Percentiles rank a stretch among this genome's conserved stretches.
phyloP scores from a whole-genome alignment of 2,797 vertebrate genomes.

The Syndactyla subalaris region DNA sequence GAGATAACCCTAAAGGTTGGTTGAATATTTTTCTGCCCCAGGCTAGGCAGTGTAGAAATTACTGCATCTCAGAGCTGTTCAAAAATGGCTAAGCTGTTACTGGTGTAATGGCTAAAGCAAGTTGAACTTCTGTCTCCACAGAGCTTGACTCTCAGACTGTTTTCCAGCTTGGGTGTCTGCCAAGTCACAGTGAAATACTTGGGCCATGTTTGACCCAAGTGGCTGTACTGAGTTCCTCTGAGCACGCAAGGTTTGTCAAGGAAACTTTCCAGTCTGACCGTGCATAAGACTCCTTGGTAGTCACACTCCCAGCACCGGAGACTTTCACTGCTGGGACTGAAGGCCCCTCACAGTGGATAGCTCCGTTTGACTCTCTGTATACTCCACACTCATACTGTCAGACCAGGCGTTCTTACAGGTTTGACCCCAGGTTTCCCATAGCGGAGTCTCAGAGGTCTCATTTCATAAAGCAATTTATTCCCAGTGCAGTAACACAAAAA shows the following conservation, averaged over 20 bases:
- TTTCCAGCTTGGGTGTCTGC: neutral
- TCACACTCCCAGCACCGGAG: rapidly evolving
- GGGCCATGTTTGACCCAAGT: neutral
- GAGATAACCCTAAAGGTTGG: rapidly evolving
- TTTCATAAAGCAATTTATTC: neutral
- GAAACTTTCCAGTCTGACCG: rapidly evolving
- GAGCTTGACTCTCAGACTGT: rapidly evolving
- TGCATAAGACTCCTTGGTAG: neutral
- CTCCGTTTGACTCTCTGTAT: rapidly evolving
- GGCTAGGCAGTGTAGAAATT: no score
- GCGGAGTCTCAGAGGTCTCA: neutral
- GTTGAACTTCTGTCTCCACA: neutral
- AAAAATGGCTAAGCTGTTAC: neutral
- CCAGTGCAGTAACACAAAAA: neutral
- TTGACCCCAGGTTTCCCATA: neutral
- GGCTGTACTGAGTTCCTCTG: rapidly evolving
- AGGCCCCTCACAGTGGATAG: neutral
- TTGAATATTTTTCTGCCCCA: neutral
- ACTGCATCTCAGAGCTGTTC: neutral
- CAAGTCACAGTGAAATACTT: neutral
- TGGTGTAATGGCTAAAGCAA: neutral
- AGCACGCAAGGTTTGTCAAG: rapidly evolving
- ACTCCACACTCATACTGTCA: neutral
- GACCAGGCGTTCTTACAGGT: neutral
- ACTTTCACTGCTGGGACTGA: no score